Base-by-base conservation (phyloP, 2,113 vertebrate genomes). In the Semnornis frantzii region DNA sequence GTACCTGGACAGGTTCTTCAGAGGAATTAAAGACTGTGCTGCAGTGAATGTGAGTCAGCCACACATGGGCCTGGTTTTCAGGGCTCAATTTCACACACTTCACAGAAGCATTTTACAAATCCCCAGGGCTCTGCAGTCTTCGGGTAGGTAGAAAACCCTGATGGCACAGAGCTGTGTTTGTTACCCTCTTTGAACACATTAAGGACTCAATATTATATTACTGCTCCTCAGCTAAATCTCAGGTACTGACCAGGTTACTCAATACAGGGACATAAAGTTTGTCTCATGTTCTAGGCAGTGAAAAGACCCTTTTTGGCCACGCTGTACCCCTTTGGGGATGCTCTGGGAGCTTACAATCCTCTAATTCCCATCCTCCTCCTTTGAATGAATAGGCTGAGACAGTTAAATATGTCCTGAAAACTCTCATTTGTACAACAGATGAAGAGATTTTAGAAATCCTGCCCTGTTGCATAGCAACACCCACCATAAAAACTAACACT, bases 401-500 rank as follows among this genome's bases (percentile, higher is more conserved):
- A 92, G 84, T 91, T 87, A 92, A 95, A 82, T 30, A 64, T 79
- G 82, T 65, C 89, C 81, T 89, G 81, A 89, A 93, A 90, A 84
- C 86, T 93, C 70, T 88, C 80, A 85, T 75, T 92, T 86, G 78
- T 82, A 86, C 91, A 82, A 86, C 81, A 93, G 84, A 85, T 82
- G 75, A 95, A 92, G 63, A 82, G 94, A 82, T 87, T 81, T 93
- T 71, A 95, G 82, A 91, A 81, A 71, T 90, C 81, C 89, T 88
- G 82, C 65, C 66, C 76, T 64, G 95, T 95, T 83, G 91, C 89
- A 69, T 94, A 92, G 95, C 95, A 95, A 94, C 96, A 93, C 79
- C 48, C 58, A 81, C 76, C 82, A 83, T 89, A 89, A 94, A 92
- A 91, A 69, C 76, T 66, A 87, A 74, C 64, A 82, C 73, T 94